A percentile compares a stretch with the other conserved stretches of the same genome.
These are phyloP conservation scores for Catalaphyllia jardinei DNA, from an alignment of 64 coral and sea anemone genomes.

Conservation along the genomic window DNA sequence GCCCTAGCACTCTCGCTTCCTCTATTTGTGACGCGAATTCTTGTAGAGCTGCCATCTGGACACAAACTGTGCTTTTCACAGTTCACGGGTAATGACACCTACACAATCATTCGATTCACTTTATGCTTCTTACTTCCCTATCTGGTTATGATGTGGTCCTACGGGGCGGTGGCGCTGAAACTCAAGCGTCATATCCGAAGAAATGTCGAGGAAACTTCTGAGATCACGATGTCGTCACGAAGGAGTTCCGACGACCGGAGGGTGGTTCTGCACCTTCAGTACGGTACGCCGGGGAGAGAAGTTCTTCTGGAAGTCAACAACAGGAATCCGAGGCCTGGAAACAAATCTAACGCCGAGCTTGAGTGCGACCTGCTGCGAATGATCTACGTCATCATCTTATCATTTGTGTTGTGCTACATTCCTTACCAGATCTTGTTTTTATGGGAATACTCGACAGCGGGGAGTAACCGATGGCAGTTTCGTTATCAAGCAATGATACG, in stretches of 20 bases:
- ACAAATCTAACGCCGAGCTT: constrained; percentile 25
- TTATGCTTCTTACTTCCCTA: constrained; percentile 53
- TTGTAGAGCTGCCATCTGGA: neutral
- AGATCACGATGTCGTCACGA: constrained; percentile 5
- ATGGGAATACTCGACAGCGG: neutral
- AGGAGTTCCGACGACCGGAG: neutral
- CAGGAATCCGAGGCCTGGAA: neutral
- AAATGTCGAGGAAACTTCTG: neutral
- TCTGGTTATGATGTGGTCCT: constrained; percentile 53
- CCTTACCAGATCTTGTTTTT: constrained; percentile 71
- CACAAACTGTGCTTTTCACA: constrained; percentile 22
- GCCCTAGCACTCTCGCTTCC: constrained; percentile 28
- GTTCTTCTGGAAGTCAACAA: neutral
- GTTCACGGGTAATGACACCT: constrained; percentile 25
- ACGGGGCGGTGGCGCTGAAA: constrained; percentile 57
- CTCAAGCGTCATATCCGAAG: constrained; percentile 61
- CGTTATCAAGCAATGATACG: constrained; percentile 41
- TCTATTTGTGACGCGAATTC: constrained; percentile 10
- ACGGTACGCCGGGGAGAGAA: neutral
- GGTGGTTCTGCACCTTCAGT: neutral
- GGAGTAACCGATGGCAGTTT: neutral
- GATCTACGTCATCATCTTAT: constrained; percentile 88
- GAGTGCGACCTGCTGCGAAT: constrained; percentile 80
- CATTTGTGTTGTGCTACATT: constrained; percentile 73
- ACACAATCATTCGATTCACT: constrained; percentile 52